phyloP scores from a whole-genome alignment of 2,113 vertebrate species.

The Oenanthe oenanthe region DNA sequence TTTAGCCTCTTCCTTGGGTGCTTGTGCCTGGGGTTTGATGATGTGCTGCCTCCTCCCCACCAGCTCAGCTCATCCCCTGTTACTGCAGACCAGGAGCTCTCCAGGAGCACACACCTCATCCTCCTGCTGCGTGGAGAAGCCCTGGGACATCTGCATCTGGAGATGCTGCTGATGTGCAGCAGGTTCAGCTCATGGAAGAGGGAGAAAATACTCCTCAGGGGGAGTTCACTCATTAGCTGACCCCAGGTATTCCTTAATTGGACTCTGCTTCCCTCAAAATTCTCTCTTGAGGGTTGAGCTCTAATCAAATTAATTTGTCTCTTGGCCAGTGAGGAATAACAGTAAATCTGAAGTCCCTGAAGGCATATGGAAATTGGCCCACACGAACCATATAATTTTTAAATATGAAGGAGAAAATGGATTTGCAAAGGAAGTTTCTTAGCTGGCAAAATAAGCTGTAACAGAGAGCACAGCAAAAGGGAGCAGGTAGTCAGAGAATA shows the following conservation, averaged over 20 bases:
- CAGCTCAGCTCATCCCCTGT: not conserved
- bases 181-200: not conserved
- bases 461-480: not conserved
- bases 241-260: not conserved
- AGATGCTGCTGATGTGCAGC: not conserved
- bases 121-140: not conserved
- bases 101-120: not conserved
- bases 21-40: not conserved
- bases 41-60: not conserved
- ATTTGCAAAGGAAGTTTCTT: not conserved
- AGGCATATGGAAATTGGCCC: constrained; percentile 14
- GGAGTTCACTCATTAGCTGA: not conserved
- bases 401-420: not conserved
- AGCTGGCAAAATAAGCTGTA: not conserved
- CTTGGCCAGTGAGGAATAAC: not conserved
- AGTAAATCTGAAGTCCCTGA: constrained; percentile 45
- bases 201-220: not conserved
- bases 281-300: not conserved
- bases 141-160: not conserved
- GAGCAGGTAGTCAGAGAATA: not conserved
- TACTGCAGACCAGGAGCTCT: not conserved
- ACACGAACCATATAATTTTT: not conserved
- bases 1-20: not conserved
- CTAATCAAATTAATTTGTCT: constrained; percentile 36
- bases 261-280: not conserved